A percentile compares a stretch with the other conserved stretches of the same genome.
These are phyloP conservation scores for Alethe castanea DNA, from an alignment of 2,113 vertebrate genomes.

Conservation along the genomic window DNA sequence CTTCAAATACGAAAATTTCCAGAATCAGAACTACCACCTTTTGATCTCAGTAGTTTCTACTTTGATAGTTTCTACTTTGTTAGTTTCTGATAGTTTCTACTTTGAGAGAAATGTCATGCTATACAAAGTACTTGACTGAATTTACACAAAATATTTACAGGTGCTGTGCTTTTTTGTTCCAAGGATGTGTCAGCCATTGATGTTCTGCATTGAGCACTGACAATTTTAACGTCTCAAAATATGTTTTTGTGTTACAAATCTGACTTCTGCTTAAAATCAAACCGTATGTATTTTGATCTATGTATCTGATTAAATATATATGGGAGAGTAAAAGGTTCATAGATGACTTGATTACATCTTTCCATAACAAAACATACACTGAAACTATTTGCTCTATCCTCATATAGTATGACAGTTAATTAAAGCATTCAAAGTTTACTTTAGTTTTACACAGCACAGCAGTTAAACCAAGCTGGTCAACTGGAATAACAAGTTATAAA, in stretches of 20 bases:
- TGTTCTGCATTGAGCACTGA: background rate
- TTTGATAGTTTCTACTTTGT: background rate
- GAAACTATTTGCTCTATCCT: slow-evolving; percentile 7
- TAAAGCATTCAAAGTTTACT: slow-evolving; percentile 21
- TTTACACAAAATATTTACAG: background rate
- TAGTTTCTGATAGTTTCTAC: background rate
- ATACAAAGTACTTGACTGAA: background rate
- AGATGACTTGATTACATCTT: background rate
- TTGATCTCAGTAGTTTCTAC: background rate
- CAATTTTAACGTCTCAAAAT: background rate
- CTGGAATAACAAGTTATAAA: slow-evolving; percentile 37
- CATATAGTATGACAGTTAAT: background rate
- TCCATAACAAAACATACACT: background rate
- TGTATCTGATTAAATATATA: background rate
- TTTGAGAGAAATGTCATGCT: background rate
- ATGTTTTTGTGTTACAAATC: background rate
- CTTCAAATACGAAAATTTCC: background rate
- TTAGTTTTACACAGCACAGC: slow-evolving; percentile 24
- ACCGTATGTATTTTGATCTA: background rate
- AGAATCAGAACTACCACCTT: background rate
- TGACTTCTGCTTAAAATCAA: background rate
- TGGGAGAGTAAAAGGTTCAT: background rate
- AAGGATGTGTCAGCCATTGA: background rate
- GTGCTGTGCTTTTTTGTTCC: background rate
- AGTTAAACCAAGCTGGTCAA: slow-evolving; percentile 36